Evolutionary conservation across 2,113 vertebrate species (phyloP).

Genomic region (Plotosus lineatus): DNA sequence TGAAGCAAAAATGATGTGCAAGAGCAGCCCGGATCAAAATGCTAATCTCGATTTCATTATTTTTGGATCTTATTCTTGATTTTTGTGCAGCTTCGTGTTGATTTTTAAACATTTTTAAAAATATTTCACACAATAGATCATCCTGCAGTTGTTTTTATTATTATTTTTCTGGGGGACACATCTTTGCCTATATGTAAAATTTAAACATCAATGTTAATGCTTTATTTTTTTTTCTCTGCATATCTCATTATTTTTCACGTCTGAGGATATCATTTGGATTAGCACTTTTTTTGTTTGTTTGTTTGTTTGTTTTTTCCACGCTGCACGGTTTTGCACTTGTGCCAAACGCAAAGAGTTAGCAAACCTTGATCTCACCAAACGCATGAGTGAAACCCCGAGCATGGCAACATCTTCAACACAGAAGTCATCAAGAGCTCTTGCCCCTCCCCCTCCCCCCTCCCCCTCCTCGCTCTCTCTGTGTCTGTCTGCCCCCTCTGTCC

Average conservation of each 20-base stretch:
- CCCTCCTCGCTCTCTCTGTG: no score
- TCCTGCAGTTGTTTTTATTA: no score
- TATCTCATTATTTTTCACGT: background rate
- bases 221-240: background rate
- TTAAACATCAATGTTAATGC: background rate
- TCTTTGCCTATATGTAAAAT: background rate
- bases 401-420: slow-evolving; percentile 25
- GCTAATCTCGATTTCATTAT: slow-evolving; percentile 80
- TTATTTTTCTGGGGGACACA: background rate
- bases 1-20: slow-evolving; percentile 96
- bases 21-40: slow-evolving; percentile 79
- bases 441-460: slow-evolving; percentile 15
- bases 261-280: slow-evolving; percentile 1
- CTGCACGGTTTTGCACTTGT: background rate
- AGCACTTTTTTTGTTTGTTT: background rate
- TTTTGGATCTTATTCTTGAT: slow-evolving; percentile 66
- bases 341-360: slow-evolving; percentile 47
- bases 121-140: slow-evolving; percentile 68
- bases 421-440: slow-evolving; percentile 62
- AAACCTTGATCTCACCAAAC: slow-evolving; percentile 51
- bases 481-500: background rate
- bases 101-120: no score
- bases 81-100: slow-evolving; percentile 69
- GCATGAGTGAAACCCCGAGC: slow-evolving; percentile 32
- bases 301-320: no score